Conservation (phyloP, 2,888 invertebrate genomes). For the Patella caerulea region DNA sequence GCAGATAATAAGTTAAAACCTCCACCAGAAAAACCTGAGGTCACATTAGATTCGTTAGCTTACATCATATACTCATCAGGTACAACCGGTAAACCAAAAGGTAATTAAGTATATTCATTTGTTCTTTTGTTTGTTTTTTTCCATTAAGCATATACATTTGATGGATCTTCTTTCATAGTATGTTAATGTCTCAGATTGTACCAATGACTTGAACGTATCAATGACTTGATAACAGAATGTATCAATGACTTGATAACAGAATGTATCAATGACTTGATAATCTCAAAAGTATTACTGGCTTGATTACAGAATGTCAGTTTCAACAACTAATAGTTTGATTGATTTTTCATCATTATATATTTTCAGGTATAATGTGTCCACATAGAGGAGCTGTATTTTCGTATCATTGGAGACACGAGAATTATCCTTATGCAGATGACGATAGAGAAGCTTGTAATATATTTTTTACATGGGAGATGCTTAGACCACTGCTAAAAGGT, state of each 20-base stretch:
- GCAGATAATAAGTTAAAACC: constrained; percentile 39
- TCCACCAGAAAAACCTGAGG: constrained; percentile 24
- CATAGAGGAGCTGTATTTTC: constrained; percentile 72
- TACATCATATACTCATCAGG: constrained; percentile 72
- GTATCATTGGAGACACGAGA: constrained; percentile 68
- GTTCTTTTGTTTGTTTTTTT: neutral
- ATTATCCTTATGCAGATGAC: constrained; percentile 65
- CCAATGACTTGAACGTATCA: too few species aligned
- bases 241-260: too few species aligned
- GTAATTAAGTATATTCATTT: constrained; percentile 41
- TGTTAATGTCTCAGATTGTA: too few species aligned
- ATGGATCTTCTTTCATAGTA: too few species aligned
- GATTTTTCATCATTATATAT: neutral
- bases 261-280: too few species aligned
- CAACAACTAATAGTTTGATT: too few species aligned
- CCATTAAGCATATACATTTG: too few species aligned
- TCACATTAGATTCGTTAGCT: constrained; percentile 68
- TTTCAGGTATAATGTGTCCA: constrained; percentile 70
- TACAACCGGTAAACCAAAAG: constrained; percentile 73
- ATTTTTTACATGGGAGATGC: constrained; percentile 73
- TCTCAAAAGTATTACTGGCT: too few species aligned
- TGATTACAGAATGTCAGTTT: too few species aligned
- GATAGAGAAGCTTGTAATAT: constrained; percentile 72
- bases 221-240: too few species aligned
- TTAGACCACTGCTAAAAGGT: constrained; percentile 71